Percentiles rank a stretch among this genome's conserved stretches.
phyloP scores from a whole-genome alignment of 2,113 vertebrate genomes.

The Herpetotheres cachinnans region DNA sequence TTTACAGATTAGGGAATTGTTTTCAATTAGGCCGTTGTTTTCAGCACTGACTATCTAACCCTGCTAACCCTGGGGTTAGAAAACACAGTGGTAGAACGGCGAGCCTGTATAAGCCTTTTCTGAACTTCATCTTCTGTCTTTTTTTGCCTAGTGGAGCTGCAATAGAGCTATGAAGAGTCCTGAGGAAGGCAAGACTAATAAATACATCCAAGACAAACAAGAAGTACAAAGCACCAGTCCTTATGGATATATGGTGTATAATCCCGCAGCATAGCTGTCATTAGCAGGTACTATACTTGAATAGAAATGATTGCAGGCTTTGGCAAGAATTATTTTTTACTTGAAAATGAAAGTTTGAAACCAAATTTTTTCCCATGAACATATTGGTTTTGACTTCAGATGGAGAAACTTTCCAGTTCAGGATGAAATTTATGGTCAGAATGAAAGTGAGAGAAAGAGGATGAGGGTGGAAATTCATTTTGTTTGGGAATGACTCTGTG shows the following conservation, averaged over 20 bases:
- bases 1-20: slow-evolving; percentile 39
- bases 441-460: background rate
- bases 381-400: background rate
- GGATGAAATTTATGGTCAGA: background rate
- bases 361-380: background rate
- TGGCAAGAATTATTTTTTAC: background rate
- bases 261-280: background rate
- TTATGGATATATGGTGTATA: background rate
- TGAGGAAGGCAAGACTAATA: background rate
- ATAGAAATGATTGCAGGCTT: background rate
- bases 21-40: slow-evolving; percentile 35
- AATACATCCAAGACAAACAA: background rate
- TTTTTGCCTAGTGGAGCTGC: background rate
- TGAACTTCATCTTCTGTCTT: background rate
- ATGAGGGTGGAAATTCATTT: background rate
- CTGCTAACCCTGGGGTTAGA: background rate
- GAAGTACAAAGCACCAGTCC: background rate
- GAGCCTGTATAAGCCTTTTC: background rate
- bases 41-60: background rate
- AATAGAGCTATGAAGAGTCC: background rate
- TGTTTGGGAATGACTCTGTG: background rate
- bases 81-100: background rate
- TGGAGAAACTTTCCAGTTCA: background rate
- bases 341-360: background rate
- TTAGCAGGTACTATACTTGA: background rate